Evolutionary conservation across 2,888 invertebrate genomes (phyloP).

Genomic region (Sisyra terminalis): DNA sequence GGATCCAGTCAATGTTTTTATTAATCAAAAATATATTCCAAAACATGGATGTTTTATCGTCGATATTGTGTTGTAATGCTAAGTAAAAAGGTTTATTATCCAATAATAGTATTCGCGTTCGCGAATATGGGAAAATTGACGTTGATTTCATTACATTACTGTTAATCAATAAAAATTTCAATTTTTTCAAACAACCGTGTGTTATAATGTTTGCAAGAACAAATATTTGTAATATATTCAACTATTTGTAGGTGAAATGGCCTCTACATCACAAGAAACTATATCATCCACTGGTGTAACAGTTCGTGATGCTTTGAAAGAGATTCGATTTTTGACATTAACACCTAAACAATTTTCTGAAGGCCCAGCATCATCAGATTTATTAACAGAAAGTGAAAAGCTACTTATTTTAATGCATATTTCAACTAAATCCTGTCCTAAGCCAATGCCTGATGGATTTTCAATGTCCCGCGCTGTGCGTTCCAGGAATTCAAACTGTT

Average conservation of each 20-base stretch:
- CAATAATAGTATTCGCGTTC: too few relatives aligned
- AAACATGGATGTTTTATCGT: too few relatives aligned
- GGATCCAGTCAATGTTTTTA: too few relatives aligned
- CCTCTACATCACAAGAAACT: not conserved
- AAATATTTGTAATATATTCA: too few relatives aligned
- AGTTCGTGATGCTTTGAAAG: constrained; percentile 49
- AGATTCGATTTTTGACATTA: constrained; percentile 64
- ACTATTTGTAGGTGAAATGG: not conserved
- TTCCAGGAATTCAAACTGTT: constrained; percentile 20
- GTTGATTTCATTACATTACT: not conserved
- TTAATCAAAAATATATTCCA: too few relatives aligned
- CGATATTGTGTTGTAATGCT: not conserved
- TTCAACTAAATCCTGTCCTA: constrained; percentile 48
- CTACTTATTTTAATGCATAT: constrained; percentile 72
- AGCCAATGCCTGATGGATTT: constrained; percentile 59
- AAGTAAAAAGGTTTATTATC: not conserved
- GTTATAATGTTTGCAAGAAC: too few relatives aligned
- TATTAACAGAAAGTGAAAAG: constrained; percentile 60
- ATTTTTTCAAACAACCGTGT: not conserved
- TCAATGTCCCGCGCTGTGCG: constrained; percentile 35
- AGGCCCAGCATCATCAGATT: constrained; percentile 58
- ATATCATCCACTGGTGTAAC: constrained; percentile 18
- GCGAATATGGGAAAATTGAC: too few relatives aligned
- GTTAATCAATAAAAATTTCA: not conserved
- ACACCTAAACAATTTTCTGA: constrained; percentile 71